These are phyloP conservation scores for Megaceryle maxima DNA, from an alignment of 2,113 vertebrate genomes.

Conservation along the genomic window DNA sequence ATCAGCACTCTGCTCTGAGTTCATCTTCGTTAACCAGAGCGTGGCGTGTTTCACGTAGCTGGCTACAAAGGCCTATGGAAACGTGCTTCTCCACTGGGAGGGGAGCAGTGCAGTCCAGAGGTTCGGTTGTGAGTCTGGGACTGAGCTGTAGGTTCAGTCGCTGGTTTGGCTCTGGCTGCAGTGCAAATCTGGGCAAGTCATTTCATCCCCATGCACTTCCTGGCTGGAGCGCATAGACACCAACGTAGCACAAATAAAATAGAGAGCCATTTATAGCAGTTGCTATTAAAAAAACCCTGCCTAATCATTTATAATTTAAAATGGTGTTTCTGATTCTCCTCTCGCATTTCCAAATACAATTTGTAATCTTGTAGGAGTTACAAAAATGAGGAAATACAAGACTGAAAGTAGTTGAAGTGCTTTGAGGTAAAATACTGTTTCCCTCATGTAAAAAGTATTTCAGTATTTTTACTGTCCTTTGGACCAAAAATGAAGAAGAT, in stretches of 20 bases:
- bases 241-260: not conserved
- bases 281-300: not conserved
- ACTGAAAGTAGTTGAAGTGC: not conserved
- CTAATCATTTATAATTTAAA: not conserved
- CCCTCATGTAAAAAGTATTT: not conserved
- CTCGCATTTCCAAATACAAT: not conserved
- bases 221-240: not conserved
- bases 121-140: not conserved
- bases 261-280: not conserved
- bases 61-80: not conserved
- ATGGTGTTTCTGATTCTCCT: not conserved
- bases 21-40: not conserved
- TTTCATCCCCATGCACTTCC: not conserved
- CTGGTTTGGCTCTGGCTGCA: conserved; percentile 3
- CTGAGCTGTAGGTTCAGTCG: not conserved
- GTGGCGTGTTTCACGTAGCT: not conserved
- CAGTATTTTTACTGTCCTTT: conserved; percentile 25
- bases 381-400: conserved; percentile 6
- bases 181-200: conserved; percentile 21
- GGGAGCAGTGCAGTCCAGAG: not conserved
- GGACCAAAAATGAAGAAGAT: not conserved
- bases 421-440: not conserved
- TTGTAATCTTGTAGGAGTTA: not conserved
- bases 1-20: not conserved
- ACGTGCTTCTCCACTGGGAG: conserved; percentile 18